Percentiles rank a stretch among this genome's conserved stretches.
Evolutionary conservation across 1,140 invertebrate species (phyloP).

Genomic region (Heliconius hermathena): DNA sequence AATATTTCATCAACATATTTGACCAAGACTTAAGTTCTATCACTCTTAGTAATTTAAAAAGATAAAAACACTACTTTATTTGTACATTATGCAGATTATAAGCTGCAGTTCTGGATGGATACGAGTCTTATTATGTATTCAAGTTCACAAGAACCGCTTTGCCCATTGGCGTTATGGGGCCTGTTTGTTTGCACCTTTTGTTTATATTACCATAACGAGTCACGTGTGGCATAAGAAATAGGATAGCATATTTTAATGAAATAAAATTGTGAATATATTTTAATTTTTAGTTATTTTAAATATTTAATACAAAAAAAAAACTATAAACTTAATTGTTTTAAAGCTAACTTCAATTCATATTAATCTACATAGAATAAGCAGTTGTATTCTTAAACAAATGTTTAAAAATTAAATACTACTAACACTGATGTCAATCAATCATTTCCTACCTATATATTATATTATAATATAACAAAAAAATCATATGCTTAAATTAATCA

Average conservation of each 20-base stretch:
- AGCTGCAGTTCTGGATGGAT: background rate
- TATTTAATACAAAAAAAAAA: too few species aligned
- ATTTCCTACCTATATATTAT: too few species aligned
- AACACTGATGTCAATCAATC: too few species aligned
- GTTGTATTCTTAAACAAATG: too few species aligned
- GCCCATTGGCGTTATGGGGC: slow-evolving; percentile 2
- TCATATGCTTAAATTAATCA: too few species aligned
- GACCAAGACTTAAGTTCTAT: background rate
- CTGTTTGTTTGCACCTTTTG: slow-evolving; percentile 9
- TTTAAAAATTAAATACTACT: too few species aligned
- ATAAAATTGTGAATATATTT: background rate
- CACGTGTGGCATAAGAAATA: background rate
- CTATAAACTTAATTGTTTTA: too few species aligned
- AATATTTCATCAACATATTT: too few species aligned
- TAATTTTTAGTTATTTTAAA: background rate
- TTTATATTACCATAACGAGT: slow-evolving; percentile 12
- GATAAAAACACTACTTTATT: background rate
- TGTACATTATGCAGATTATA: slow-evolving; percentile 13
- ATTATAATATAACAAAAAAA: too few species aligned
- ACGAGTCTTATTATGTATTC: slow-evolving; percentile 11
- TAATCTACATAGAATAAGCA: too few species aligned
- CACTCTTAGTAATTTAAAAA: background rate
- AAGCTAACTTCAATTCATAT: too few species aligned
- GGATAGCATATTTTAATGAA: background rate
- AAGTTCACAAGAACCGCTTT: slow-evolving; percentile 24